Conservation (phyloP, 2,797 vertebrate genomes). For the Tragopan temminckii region DNA sequence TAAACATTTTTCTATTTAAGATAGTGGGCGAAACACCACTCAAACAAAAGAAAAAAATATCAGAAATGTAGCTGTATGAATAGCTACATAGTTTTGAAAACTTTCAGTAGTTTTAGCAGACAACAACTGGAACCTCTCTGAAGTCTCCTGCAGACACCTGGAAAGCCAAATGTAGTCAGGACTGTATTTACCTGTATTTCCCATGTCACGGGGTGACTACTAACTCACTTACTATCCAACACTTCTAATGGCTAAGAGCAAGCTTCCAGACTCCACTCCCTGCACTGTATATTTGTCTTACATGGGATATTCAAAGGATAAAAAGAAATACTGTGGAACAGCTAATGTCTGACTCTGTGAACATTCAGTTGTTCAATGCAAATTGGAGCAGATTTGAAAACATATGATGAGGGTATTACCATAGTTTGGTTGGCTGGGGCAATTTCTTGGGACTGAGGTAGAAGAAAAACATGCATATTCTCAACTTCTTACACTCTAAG, state of each 20-base stretch:
- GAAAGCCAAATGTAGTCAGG: neutral
- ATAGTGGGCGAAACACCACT: neutral
- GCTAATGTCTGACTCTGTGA: neutral
- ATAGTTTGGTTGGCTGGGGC: neutral
- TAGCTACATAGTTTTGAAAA: neutral
- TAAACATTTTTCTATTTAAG: constrained; percentile 21
- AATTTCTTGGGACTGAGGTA: neutral
- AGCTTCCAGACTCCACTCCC: neutral
- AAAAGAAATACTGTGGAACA: neutral
- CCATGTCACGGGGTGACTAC: neutral
- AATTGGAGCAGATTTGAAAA: neutral
- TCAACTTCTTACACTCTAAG: neutral
- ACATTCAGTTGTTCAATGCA: neutral
- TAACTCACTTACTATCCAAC: constrained; percentile 19
- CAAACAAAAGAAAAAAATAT: neutral
- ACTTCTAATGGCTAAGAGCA: neutral
- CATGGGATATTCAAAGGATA: neutral
- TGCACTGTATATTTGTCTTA: neutral
- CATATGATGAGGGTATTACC: neutral
- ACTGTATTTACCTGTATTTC: neutral
- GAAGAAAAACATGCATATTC: neutral
- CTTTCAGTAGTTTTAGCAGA: neutral
- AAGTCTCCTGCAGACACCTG: too few species aligned
- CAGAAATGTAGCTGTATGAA: constrained; percentile 4
- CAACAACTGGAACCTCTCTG: too few species aligned